Conservation (phyloP, 2,888 invertebrate genomes). For the Brenthis hecate region DNA sequence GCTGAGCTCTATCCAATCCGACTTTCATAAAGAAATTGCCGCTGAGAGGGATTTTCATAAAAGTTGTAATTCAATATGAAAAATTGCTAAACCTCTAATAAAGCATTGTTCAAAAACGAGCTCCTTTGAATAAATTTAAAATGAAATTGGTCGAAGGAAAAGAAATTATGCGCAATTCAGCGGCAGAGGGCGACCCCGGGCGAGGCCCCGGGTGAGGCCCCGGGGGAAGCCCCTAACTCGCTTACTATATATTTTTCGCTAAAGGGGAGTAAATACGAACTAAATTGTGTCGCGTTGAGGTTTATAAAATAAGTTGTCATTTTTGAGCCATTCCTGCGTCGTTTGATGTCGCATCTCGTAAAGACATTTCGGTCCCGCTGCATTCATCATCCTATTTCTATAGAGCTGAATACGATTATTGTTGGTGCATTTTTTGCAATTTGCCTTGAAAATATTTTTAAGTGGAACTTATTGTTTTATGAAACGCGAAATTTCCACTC, state of each 20-base stretch:
- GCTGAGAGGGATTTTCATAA: constrained; percentile 10
- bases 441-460: constrained; percentile 1
- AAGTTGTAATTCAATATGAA: constrained; percentile 40
- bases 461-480: too few relatives aligned
- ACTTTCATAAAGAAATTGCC: constrained; percentile 4
- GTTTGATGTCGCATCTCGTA: constrained; percentile 1
- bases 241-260: constrained; percentile 30
- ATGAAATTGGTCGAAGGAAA: constrained; percentile 44
- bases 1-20: background rate
- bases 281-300: constrained; percentile 25
- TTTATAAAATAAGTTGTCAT: constrained; percentile 11
- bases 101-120: constrained; percentile 40
- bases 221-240: constrained; percentile 16
- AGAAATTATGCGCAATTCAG: constrained; percentile 45
- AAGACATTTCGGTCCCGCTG: constrained; percentile 7
- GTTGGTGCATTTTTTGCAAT: background rate
- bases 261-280: constrained; percentile 25
- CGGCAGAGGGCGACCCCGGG: constrained; percentile 29
- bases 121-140: constrained; percentile 43
- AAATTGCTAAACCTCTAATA: constrained; percentile 46
- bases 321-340: constrained; percentile 2
- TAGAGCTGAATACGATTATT: background rate
- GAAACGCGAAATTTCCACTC: too few relatives aligned
- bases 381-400: constrained; percentile 18
- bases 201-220: constrained; percentile 11